Base-by-base conservation (phyloP, 2,888 invertebrate species). In the Nomada hirtipes region DNA sequence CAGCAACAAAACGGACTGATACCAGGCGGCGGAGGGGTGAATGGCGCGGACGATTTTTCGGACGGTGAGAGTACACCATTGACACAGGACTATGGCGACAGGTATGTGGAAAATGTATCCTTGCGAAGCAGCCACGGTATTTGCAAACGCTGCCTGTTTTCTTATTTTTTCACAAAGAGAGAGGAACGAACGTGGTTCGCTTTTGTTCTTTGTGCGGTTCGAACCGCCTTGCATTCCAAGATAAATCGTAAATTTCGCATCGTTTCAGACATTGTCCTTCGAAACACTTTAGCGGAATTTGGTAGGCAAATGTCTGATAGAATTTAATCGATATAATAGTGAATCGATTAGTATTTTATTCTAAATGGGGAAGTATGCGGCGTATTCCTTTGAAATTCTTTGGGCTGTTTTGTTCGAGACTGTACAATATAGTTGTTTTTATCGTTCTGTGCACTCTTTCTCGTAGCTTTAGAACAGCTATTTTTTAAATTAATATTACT, bases 11-110 rank as follows among this genome's bases (percentile, higher is more conserved):
- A 93, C 85, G 93, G 93, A 61, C 88, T 96, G 91, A 95, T 96
- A 87, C 94, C 94, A 89, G 95, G 95, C 78, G 93, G 93, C 64
- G 95, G 94, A 88, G 96, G 97, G 94, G 96, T 97, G 93, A 95
- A 89, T 68, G 93, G 91, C 55, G 93, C 94, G 65, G 94, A 96
- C 90, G 97, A 97, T 94, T 96, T 96, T 92, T 97, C 97, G 55
- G 98, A 98, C 94, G 98, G 98, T 92, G 98, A 98, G 94, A 97
- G 97, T 91, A 96, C 97, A 85, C 98, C 98, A 85, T 96, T 98
- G 91, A 97, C 97, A 85, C 98, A 98, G 92, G 97, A 98, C 91
- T 98, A 98, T 93, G 97, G 97, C 86, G 98, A 98, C 95, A 98
- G 98, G 98, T 98, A 95, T 94, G 95, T 53, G 26, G 23, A 23